Percentiles rank a stretch among this genome's conserved stretches.
Conservation (phyloP, 64 coral and sea anemone species). For the Pocillopora damicornis region DNA sequence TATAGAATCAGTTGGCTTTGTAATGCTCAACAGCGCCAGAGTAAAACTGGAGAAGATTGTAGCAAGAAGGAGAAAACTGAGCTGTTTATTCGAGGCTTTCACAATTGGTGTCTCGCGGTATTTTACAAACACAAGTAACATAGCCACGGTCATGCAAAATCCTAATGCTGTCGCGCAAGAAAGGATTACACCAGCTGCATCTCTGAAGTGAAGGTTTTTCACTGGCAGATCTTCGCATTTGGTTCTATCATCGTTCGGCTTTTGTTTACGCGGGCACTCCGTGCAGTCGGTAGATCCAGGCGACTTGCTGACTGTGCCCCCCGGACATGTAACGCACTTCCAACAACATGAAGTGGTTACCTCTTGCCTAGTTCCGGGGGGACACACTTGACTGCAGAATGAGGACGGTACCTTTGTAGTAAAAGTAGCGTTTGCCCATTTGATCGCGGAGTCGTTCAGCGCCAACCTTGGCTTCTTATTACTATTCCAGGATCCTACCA, state of each 20-base stretch:
- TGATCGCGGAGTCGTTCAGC: conserved; percentile 25
- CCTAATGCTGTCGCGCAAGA: neutral
- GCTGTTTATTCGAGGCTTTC: conserved; percentile 18
- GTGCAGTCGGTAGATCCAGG: conserved; percentile 28
- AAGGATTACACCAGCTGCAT: neutral
- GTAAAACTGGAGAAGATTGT: neutral
- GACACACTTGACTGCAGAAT: conserved; percentile 1
- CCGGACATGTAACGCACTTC: conserved; percentile 36
- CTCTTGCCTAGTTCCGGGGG: conserved; percentile 14
- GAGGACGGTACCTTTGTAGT: neutral
- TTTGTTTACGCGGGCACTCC: neutral
- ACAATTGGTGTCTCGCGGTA: conserved; percentile 23
- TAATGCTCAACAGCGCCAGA: neutral
- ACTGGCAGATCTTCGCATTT: neutral
- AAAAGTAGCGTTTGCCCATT: neutral
- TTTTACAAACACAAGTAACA: conserved; percentile 13
- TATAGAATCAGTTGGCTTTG: neutral
- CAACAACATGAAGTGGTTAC: conserved; percentile 19
- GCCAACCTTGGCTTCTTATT: neutral
- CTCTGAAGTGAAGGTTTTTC: conserved; percentile 1
- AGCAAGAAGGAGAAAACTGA: neutral
- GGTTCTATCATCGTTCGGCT: conserved; percentile 13
- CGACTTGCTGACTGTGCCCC: conserved; percentile 17
- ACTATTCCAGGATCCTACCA: conserved; percentile 23
- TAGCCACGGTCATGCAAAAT: neutral